phyloP scores from a whole-genome alignment of 2,797 vertebrate genomes.

The Sebastes diaconus region DNA sequence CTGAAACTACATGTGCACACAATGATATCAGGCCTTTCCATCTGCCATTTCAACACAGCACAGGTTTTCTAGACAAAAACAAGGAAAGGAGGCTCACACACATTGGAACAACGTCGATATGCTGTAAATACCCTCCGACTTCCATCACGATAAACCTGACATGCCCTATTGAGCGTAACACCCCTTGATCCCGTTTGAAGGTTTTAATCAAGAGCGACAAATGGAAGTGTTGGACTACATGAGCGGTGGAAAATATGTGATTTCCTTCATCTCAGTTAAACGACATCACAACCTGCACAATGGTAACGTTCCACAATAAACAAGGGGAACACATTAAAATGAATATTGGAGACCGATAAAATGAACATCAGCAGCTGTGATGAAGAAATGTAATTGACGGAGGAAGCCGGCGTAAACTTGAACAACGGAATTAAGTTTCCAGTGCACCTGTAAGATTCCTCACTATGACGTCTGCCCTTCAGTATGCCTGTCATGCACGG shows the following conservation, averaged over 20 bases:
- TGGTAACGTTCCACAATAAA: neutral
- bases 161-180: slow-evolving; percentile 40
- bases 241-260: neutral
- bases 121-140: slow-evolving; percentile 58
- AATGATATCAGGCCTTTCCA: slow-evolving; percentile 60
- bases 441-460: slow-evolving; percentile 71
- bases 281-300: neutral
- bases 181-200: slow-evolving; percentile 35
- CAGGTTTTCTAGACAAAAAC: slow-evolving; percentile 63
- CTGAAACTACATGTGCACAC: slow-evolving; percentile 49
- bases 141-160: slow-evolving; percentile 45
- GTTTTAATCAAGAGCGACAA: slow-evolving; percentile 40
- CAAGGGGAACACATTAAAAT: neutral
- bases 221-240: slow-evolving; percentile 1
- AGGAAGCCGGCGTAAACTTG: slow-evolving; percentile 10
- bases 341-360: neutral
- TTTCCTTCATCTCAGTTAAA: slow-evolving; percentile 1
- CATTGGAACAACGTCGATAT: slow-evolving; percentile 40
- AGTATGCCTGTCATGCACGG: slow-evolving; percentile 58
- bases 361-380: neutral
- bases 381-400: neutral
- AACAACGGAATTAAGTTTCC: slow-evolving; percentile 37
- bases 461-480: slow-evolving; percentile 57
- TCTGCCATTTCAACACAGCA: slow-evolving; percentile 64
- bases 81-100: slow-evolving; percentile 50